A percentile compares a stretch with the other conserved stretches of the same genome.
phyloP scores from a whole-genome alignment of 2,888 invertebrate genomes.

The Quadroppia sp. region DNA sequence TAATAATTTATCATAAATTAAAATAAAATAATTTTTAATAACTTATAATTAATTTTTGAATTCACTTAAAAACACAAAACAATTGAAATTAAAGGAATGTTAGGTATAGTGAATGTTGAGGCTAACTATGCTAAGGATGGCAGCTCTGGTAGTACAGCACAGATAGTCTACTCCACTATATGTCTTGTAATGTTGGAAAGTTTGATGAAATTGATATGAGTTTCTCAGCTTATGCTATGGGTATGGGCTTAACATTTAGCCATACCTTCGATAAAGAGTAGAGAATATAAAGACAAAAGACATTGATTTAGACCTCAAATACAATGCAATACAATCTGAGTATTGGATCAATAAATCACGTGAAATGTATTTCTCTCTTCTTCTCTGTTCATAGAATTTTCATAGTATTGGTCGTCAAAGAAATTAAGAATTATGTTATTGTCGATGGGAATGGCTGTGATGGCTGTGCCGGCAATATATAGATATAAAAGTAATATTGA shows the following conservation, averaged over 20 bases:
- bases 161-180: neutral
- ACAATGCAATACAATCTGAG: neutral
- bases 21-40: too few relatives aligned
- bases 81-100: neutral
- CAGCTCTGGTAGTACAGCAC: constrained; percentile 12
- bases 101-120: neutral
- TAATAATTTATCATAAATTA: too few relatives aligned
- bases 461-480: neutral
- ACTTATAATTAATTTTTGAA: neutral
- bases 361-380: constrained; percentile 28
- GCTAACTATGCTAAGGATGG: neutral
- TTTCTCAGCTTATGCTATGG: neutral
- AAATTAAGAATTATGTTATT: constrained; percentile 35
- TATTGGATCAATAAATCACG: constrained; percentile 30
- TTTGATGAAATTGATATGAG: neutral
- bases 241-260: neutral
- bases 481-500: neutral
- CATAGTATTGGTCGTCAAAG: constrained; percentile 14
- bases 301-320: constrained; percentile 5
- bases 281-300: neutral
- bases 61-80: neutral
- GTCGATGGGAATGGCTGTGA: constrained; percentile 14
- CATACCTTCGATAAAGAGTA: neutral
- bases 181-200: neutral
- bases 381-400: constrained; percentile 33